Evolutionary conservation across 1,140 invertebrate species (phyloP).

Genomic region (Chrysoperla carnea): DNA sequence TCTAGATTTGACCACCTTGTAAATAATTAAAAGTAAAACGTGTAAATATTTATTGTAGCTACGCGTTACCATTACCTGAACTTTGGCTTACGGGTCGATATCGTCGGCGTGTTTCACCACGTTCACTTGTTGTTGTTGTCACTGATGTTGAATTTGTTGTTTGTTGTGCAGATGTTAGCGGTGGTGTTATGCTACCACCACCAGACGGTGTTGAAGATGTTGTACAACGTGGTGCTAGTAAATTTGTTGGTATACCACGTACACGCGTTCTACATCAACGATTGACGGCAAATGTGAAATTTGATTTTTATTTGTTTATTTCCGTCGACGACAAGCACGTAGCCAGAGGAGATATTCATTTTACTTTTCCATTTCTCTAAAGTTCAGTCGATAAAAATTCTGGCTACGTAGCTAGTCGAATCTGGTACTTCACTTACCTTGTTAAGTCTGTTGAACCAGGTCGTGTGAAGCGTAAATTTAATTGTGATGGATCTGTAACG

Average conservation of each 20-base stretch:
- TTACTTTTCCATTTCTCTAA: too few species aligned
- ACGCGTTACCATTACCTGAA: not conserved
- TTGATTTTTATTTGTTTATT: too few species aligned
- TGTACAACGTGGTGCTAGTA: not conserved
- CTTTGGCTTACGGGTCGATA: not conserved
- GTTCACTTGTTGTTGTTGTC: too few species aligned
- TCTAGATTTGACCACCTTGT: too few species aligned
- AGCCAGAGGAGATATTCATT: too few species aligned
- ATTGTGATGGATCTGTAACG: constrained; percentile 43
- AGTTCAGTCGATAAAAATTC: too few species aligned
- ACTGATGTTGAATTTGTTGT: too few species aligned
- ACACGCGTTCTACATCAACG: not conserved
- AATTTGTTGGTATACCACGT: not conserved
- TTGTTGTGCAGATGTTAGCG: not conserved
- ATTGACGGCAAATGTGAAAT: not conserved
- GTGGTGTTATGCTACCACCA: not conserved
- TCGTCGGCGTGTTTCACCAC: not conserved
- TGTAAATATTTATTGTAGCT: not conserved
- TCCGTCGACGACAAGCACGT: too few species aligned
- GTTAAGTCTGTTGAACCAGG: constrained; percentile 6
- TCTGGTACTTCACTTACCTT: not conserved
- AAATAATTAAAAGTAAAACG: too few species aligned
- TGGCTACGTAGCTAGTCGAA: too few species aligned
- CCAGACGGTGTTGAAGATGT: not conserved
- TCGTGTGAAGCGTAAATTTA: constrained; percentile 44